phyloP scores from a whole-genome alignment of 2,113 vertebrate species.

The Erinaceus europaeus region DNA sequence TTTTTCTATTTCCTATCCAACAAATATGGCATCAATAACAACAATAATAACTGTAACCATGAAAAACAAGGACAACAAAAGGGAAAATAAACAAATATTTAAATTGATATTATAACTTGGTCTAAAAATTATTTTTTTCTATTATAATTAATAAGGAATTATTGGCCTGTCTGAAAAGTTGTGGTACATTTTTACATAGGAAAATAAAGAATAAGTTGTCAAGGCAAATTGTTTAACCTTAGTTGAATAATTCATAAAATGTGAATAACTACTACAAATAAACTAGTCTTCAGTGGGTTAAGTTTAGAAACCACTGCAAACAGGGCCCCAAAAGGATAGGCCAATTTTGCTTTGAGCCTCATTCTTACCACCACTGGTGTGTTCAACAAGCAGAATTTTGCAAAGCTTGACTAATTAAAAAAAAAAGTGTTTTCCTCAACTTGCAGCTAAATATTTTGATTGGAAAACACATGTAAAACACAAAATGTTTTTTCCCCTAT shows the following conservation, averaged over 20 bases:
- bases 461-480: neutral
- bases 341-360: neutral
- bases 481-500: neutral
- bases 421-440: neutral
- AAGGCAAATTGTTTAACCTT: neutral
- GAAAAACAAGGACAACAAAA: too few species aligned
- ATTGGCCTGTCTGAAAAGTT: too few species aligned
- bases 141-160: neutral
- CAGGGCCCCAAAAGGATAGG: neutral
- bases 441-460: neutral
- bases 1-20: too few species aligned
- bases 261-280: neutral
- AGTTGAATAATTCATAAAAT: neutral
- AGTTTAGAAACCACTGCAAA: neutral
- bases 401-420: neutral
- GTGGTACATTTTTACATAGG: too few species aligned
- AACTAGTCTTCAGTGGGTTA: neutral
- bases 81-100: too few species aligned
- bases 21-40: too few species aligned
- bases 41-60: too few species aligned
- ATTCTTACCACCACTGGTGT: neutral
- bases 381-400: neutral
- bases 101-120: too few species aligned
- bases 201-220: too few species aligned
- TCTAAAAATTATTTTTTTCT: too few species aligned